Conservation (phyloP, 2,888 invertebrate genomes). For the Yponomeuta plumbellus region DNA sequence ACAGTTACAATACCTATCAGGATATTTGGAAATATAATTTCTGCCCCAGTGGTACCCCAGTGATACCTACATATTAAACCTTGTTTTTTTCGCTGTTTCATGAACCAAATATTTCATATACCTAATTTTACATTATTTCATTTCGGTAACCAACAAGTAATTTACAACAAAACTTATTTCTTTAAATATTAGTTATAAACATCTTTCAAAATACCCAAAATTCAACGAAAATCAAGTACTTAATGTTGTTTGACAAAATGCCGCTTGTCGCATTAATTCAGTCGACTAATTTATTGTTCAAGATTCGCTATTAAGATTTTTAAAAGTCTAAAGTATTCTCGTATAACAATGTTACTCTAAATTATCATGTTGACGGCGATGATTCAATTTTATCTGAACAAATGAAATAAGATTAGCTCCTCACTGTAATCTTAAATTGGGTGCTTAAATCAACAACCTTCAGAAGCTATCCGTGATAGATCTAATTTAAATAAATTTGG, state of each 20-base stretch:
- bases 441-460: not conserved
- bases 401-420: not conserved
- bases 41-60: no score
- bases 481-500: no score
- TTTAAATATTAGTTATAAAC: no score
- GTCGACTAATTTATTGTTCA: constrained; percentile 45
- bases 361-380: constrained; percentile 35
- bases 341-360: constrained; percentile 42
- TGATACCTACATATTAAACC: no score
- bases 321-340: constrained; percentile 31
- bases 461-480: not conserved
- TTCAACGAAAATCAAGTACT: constrained; percentile 1
- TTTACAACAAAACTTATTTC: no score
- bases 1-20: no score
- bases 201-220: no score
- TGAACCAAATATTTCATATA: no score
- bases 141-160: no score
- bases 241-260: constrained; percentile 4
- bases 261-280: constrained; percentile 46
- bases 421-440: not conserved
- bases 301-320: constrained; percentile 33
- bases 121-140: no score
- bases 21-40: no score
- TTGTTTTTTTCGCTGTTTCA: no score
- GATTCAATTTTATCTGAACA: constrained; percentile 38